These are phyloP conservation scores for Brevimyrus niger DNA, from an alignment of 2,113 vertebrate genomes.

Conservation along the genomic window DNA sequence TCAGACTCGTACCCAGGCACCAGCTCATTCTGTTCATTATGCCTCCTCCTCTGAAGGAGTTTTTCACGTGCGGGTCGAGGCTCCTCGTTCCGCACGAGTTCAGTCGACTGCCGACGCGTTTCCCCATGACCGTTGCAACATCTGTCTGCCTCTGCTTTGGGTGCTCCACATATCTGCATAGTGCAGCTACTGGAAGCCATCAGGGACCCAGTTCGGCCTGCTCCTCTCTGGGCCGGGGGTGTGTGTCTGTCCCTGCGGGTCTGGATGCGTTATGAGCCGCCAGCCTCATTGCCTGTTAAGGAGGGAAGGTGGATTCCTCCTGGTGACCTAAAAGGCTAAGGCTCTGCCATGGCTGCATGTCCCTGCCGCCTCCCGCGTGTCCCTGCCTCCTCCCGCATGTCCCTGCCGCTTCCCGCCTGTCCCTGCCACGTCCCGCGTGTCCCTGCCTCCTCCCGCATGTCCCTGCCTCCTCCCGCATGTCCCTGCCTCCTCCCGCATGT, in stretches of 20 bases:
- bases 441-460: slow-evolving; percentile 25
- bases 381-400: slow-evolving; percentile 17
- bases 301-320: too few species aligned
- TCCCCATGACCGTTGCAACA: neutral
- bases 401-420: slow-evolving; percentile 17
- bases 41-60: neutral
- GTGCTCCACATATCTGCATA: neutral
- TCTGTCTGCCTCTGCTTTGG: neutral
- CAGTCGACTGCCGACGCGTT: neutral
- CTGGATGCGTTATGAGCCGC: neutral
- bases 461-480: slow-evolving; percentile 25
- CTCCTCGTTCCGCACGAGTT: neutral
- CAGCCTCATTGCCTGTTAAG: too few species aligned
- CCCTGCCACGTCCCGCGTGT: slow-evolving; percentile 33
- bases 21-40: neutral
- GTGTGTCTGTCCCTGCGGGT: neutral
- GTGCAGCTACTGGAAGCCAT: neutral
- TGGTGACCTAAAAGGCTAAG: too few species aligned
- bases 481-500: slow-evolving; percentile 7
- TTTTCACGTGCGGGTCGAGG: neutral
- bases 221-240: slow-evolving; percentile 18
- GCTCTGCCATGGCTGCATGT: slow-evolving; percentile 32
- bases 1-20: neutral
- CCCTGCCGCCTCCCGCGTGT: slow-evolving; percentile 7
- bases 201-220: neutral